Base-by-base conservation (phyloP, 2,113 vertebrate genomes). In the Phyllostomus hastatus region DNA sequence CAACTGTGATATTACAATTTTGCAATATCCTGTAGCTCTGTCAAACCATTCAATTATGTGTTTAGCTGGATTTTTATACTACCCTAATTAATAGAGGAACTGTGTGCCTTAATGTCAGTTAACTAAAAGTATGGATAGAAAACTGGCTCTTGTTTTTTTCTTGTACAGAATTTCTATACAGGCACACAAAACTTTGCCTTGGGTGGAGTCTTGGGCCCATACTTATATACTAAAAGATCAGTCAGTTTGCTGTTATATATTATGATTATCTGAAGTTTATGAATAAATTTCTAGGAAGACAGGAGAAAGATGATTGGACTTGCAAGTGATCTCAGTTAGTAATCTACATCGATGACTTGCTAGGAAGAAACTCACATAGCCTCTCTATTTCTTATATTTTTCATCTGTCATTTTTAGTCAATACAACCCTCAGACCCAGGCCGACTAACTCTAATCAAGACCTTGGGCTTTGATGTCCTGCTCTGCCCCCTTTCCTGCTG, bases 1-100 rank as follows among this genome's bases (percentile, higher is more conserved):
- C 78, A 82, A 64, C 79, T 83, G 59, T 82, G 35, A 50, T 93
- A 70, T 72, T 76, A 80, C 17, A 87, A 66, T 92, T 90, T 46
- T 72, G 64, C 70, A 92, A 70, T n/a, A 88, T 92, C 50, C 50
- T 72, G 43, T 90, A 57, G 43, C 31, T 86, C 66, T 90, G 26
- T 70, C 15, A 38, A 83, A 84, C 19, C 31, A 90, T 80, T 92
- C 64, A 76, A 2, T 75, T 96, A 46, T 10, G 5, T 43, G 15
- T 84, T 31, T 41, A 80, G 41, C 41, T 70, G 16, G 41, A n/a
- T 19, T 87, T 85, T 90, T 85, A 52, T 5, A 12, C 12, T 28
- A 28, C 5, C 4, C 41, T 91, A 88, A 87, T 90, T 87, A 76
- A 43, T 86, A 90, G 54, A 46, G 61, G 52, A 84, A 73, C 8